Conservation (phyloP, 2,113 vertebrate genomes). For the Hemicordylus capensis region DNA sequence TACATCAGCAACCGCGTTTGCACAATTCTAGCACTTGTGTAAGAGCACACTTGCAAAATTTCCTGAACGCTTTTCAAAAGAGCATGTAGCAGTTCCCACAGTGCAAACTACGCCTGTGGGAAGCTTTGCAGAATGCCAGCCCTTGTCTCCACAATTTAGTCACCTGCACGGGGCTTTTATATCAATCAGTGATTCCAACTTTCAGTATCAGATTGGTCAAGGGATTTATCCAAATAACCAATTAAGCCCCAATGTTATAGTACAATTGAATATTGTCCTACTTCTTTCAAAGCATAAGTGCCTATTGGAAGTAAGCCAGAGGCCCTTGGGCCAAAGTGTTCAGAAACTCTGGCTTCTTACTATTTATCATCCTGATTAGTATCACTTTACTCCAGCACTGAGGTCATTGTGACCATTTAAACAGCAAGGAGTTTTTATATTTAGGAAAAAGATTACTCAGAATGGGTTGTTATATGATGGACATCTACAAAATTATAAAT, state of each 20-base stretch:
- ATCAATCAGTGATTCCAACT: neutral
- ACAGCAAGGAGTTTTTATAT: neutral
- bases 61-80: too few relatives aligned
- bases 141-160: neutral
- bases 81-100: too few relatives aligned
- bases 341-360: neutral
- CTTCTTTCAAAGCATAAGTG: neutral
- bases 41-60: too few relatives aligned
- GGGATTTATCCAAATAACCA: neutral
- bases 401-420: constrained; percentile 1
- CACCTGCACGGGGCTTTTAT: neutral
- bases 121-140: too few relatives aligned
- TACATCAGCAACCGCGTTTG: too few relatives aligned
- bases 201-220: neutral
- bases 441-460: neutral
- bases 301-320: neutral
- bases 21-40: too few relatives aligned
- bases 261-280: neutral
- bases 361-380: neutral
- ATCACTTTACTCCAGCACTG: neutral
- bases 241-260: neutral
- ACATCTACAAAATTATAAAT: neutral
- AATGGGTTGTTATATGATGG: neutral
- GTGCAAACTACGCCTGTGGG: too few relatives aligned
- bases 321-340: neutral